phyloP scores from a whole-genome alignment of 2,888 invertebrate species.

The Drosophila percnosoma region DNA sequence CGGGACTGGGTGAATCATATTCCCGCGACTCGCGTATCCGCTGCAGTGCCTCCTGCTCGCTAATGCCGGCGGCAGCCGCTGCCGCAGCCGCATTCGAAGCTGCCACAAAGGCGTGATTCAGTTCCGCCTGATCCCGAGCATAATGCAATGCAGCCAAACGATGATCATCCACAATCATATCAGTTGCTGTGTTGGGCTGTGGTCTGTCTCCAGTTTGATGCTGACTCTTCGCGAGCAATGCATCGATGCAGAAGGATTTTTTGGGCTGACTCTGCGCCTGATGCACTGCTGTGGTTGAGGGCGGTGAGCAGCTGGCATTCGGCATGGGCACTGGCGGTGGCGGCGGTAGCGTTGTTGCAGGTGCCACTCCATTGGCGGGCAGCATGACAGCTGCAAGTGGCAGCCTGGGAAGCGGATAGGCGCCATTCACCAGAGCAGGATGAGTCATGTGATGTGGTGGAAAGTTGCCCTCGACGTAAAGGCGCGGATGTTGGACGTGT shows the following conservation, averaged over 20 bases:
- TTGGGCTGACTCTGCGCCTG: constrained; percentile 84
- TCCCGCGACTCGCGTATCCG: constrained; percentile 83
- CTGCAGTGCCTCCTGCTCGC: constrained; percentile 84
- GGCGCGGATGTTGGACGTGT: constrained; percentile 48
- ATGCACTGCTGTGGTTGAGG: constrained; percentile 42
- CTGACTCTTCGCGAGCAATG: constrained; percentile 89
- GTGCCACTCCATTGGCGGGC: constrained; percentile 50
- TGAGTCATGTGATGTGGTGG: constrained; percentile 70
- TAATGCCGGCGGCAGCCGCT: constrained; percentile 73
- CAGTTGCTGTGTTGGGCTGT: constrained; percentile 19
- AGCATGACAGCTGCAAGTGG: constrained; percentile 71
- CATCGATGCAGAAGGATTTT: constrained; percentile 96
- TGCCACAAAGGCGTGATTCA: constrained; percentile 73
- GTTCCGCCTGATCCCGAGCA: constrained; percentile 74
- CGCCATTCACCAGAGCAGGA: constrained; percentile 59
- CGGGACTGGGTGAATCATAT: constrained; percentile 84
- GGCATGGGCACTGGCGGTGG: constrained; percentile 36
- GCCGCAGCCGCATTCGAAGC: constrained; percentile 73
- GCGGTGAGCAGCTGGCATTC: constrained; percentile 51
- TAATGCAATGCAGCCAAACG: constrained; percentile 73
- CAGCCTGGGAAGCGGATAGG: constrained; percentile 76
- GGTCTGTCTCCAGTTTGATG: constrained; percentile 67
- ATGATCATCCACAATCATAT: constrained; percentile 73
- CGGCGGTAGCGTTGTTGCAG: constrained; percentile 14
- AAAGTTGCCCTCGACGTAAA: constrained; percentile 61